phyloP scores from a whole-genome alignment of 2,113 vertebrate genomes.

The Nesospiza acunhae region DNA sequence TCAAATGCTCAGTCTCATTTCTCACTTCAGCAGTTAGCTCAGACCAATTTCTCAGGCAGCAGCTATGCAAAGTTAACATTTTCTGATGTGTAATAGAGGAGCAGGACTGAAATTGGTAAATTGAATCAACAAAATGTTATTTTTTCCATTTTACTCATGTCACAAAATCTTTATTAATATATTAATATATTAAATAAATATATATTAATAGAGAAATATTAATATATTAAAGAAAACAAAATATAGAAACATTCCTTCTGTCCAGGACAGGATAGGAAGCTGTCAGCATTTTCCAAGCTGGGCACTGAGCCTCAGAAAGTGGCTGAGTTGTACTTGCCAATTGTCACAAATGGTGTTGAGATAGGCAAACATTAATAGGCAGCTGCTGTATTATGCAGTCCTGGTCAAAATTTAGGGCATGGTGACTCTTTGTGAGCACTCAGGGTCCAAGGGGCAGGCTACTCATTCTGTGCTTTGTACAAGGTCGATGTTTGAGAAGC shows the following conservation, averaged over 20 bases:
- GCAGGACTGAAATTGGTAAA: neutral
- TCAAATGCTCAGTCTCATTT: neutral
- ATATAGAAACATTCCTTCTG: neutral
- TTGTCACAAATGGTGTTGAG: neutral
- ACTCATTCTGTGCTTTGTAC: neutral
- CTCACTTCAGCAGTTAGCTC: neutral
- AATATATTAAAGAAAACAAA: neutral
- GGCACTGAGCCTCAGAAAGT: neutral
- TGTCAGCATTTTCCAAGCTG: neutral
- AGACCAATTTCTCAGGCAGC: neutral
- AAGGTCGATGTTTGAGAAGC: neutral
- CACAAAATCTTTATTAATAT: neutral
- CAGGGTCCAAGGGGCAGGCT: neutral
- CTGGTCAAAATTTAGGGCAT: neutral
- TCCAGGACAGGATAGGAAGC: neutral
- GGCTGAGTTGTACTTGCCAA: neutral
- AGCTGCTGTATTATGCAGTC: neutral
- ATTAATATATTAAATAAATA: neutral
- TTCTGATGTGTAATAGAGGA: neutral
- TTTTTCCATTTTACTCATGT: neutral
- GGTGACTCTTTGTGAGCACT: neutral
- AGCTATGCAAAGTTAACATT: neutral
- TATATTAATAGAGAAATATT: too few relatives aligned
- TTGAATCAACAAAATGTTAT: neutral
- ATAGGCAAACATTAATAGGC: neutral